These are phyloP conservation scores for Penaeus japonicus DNA, from an alignment of 1,140 invertebrate species.

Conservation along the genomic window DNA sequence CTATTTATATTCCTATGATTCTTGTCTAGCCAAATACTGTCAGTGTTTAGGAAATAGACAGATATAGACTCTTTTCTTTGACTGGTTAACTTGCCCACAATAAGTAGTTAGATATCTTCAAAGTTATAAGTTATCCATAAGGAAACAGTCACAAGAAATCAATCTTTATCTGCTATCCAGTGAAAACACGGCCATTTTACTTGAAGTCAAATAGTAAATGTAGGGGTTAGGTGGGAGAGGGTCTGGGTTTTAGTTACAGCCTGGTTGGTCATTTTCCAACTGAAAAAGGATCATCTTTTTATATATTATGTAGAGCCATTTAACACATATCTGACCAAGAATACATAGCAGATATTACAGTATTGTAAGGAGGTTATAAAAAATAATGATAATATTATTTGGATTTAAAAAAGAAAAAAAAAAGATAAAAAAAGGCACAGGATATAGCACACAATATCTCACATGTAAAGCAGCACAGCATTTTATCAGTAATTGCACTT, in stretches of 20 bases:
- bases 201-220: too few species aligned
- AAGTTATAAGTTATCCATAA: neutral
- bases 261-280: too few species aligned
- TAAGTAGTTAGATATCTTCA: constrained; percentile 36
- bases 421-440: too few species aligned
- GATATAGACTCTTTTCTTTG: constrained; percentile 13
- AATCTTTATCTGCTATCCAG: neutral
- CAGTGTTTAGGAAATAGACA: constrained; percentile 6
- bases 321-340: constrained; percentile 39
- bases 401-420: too few species aligned
- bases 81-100: constrained; percentile 10
- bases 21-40: constrained; percentile 45
- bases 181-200: neutral
- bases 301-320: constrained; percentile 23
- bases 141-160: constrained; percentile 9
- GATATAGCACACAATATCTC: too few species aligned
- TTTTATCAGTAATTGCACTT: too few species aligned
- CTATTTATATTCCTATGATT: constrained; percentile 51
- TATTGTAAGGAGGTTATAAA: too few species aligned
- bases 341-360: neutral
- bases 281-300: neutral
- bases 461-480: too few species aligned
- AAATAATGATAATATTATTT: too few species aligned
- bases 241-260: too few species aligned
- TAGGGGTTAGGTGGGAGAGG: too few species aligned